Evolutionary conservation across 2,797 vertebrate genomes (phyloP).

Genomic region (Cossypha polioptera): DNA sequence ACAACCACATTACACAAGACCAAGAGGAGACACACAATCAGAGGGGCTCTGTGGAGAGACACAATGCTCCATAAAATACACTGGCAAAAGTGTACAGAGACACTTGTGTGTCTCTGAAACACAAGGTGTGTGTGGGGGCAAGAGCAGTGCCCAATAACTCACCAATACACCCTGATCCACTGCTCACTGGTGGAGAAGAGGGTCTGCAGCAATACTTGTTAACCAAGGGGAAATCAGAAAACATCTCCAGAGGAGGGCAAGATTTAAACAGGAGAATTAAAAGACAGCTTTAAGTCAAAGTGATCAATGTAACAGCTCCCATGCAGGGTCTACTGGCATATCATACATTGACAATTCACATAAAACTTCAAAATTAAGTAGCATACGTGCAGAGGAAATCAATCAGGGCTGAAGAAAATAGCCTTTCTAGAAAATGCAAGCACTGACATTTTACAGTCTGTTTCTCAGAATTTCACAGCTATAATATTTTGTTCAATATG

Average conservation of each 20-base stretch:
- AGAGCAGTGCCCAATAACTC: not conserved
- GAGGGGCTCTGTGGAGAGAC: not conserved
- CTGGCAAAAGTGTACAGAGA: too few relatives aligned
- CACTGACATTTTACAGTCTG: not conserved
- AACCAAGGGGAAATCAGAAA: not conserved
- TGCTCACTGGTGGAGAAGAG: not conserved
- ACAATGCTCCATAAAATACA: not conserved
- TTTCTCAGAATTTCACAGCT: not conserved
- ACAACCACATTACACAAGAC: fast-evolving
- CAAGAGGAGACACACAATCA: fast-evolving
- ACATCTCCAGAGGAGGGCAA: not conserved
- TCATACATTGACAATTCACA: fast-evolving
- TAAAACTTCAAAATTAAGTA: not conserved
- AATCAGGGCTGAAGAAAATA: not conserved
- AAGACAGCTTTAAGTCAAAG: not conserved
- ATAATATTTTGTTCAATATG: not conserved
- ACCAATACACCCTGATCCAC: not conserved
- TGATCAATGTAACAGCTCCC: not conserved
- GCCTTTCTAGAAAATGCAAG: not conserved
- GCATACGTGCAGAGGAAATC: not conserved
- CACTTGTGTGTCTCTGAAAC: not conserved
- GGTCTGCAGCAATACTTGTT: not conserved
- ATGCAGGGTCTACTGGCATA: not conserved
- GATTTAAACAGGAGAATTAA: not conserved
- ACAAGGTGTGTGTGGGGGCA: fast-evolving